Evolutionary conservation across 2,888 invertebrate genomes (phyloP), one percentile per base, ranked within the genome.

Genomic region (Petrophora chlorosata): DNA sequence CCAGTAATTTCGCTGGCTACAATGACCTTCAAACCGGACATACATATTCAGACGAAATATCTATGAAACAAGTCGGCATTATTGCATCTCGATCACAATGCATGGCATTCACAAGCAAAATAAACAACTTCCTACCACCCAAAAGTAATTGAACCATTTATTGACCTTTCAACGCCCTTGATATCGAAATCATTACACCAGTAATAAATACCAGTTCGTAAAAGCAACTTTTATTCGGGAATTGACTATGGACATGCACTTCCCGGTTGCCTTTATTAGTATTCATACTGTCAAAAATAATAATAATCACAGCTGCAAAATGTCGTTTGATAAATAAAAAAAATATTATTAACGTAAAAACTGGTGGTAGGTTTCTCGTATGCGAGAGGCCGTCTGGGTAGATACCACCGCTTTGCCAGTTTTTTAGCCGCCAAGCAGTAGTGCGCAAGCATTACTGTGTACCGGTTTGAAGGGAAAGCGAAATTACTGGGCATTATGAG

Each of bases 121-220:
- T 49, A 44, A 48, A 29, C 32, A n/a, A 57, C 54, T 61, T 65
- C 61, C 61, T 58, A 59, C 16, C 32, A 48, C 34, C 35, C 41
- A 44, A 49, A 50, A 48, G 43, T 51, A 61, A 62, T 63, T 69
- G 63, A 65, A 66, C 63, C 49, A 64, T 56, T 56, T 64, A 33
- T 36, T 52, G 62, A 56, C 73, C 71, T 68, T 63, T 45, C 49
- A 33, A 48, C 34, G 47, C 54, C 73, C 73, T 70, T 58, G 52
- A 47, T 28, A 39, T 16, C 17, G 45, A 61, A 46, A 56, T 43
- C 56, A 61, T 57, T 28, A 36, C 25, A 54, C 36, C 22, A 40
- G 45, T 59, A 50, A 46, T 40, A 40, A 48, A 52, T 53, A 56
- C 43, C 49, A 50, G 39, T 29, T 56, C 12, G 26, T 29, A 51